Percentiles rank a stretch among this genome's conserved stretches.
Conservation (phyloP, 2,888 invertebrate genomes). For the Diachrysia chrysitis region DNA sequence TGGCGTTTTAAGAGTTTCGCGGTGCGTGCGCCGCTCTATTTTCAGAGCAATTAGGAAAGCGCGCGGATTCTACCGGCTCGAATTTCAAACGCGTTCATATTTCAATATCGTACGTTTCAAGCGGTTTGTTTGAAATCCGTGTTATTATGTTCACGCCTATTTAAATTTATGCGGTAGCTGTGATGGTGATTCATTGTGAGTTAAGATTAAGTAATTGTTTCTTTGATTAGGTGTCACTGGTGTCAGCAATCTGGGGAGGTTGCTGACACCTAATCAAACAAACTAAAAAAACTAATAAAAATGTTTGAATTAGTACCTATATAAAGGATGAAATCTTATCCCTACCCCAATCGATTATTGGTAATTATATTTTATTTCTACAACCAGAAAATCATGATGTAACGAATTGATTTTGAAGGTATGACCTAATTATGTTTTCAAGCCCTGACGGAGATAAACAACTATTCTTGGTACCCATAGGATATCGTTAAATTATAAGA, state of each 20-base stretch:
- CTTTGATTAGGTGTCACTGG: neutral
- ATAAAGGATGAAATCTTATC: too few relatives aligned
- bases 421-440: too few relatives aligned
- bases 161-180: constrained; percentile 12
- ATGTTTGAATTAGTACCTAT: too few relatives aligned
- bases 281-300: too few relatives aligned
- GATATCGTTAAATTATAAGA: neutral
- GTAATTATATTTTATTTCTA: too few relatives aligned
- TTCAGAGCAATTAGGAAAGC: constrained; percentile 83
- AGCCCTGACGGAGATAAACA: too few relatives aligned
- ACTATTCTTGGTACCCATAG: neutral
- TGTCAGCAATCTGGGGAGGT: too few relatives aligned
- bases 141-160: constrained; percentile 16
- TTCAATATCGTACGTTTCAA: constrained; percentile 52
- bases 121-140: constrained; percentile 28
- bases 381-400: too few relatives aligned
- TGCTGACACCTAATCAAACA: too few relatives aligned
- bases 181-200: neutral
- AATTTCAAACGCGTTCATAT: constrained; percentile 74
- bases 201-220: neutral
- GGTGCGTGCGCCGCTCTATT: constrained; percentile 74
- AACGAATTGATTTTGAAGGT: too few relatives aligned
- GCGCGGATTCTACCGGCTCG: constrained; percentile 70
- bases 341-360: too few relatives aligned
- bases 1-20: constrained; percentile 64